Evolutionary conservation across 2,113 vertebrate genomes (phyloP).

Genomic region (Trachemys scripta): DNA sequence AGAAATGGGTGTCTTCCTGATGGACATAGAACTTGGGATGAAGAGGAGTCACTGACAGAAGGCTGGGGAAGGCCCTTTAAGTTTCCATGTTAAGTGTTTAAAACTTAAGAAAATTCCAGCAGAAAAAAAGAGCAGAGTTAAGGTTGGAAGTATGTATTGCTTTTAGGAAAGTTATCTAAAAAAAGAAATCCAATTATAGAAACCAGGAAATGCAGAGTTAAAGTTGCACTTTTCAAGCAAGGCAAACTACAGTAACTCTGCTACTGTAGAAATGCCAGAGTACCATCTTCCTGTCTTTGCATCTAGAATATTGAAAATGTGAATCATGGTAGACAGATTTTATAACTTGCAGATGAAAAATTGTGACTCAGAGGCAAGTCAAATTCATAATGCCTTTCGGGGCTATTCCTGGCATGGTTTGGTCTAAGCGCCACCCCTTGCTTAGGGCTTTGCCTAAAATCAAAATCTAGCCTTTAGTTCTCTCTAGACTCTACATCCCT

Average conservation of each 20-base stretch:
- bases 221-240: neutral
- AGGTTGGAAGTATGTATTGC: neutral
- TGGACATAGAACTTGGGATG: neutral
- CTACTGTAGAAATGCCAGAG: neutral
- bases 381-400: neutral
- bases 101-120: neutral
- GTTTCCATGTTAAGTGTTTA: neutral
- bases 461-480: neutral
- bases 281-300: accelerated
- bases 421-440: neutral
- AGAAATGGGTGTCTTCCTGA: accelerated
- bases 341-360: neutral
- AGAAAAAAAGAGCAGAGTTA: neutral
- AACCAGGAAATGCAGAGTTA: neutral
- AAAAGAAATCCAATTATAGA: neutral
- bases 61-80: neutral
- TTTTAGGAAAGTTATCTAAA: neutral
- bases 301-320: accelerated
- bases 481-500: accelerated
- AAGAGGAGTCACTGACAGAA: neutral
- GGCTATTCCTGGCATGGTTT: accelerated
- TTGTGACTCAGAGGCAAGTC: neutral
- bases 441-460: accelerated
- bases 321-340: accelerated
- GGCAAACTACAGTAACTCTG: neutral